phyloP scores from a whole-genome alignment of 2,888 invertebrate species.

The Nemapogon koenigi region DNA sequence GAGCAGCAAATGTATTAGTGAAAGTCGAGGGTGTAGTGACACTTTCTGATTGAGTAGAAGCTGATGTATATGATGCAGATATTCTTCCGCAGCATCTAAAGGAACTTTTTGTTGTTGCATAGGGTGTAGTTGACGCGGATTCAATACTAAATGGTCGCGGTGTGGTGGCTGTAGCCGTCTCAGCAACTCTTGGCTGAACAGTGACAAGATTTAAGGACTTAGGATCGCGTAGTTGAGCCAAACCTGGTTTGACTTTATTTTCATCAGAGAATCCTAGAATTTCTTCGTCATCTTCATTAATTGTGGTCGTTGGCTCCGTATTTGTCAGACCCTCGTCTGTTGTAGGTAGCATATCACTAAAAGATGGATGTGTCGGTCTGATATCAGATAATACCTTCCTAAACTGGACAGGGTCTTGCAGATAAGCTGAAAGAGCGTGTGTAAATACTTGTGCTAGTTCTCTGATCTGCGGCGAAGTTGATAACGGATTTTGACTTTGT shows the following conservation, averaged over 20 bases:
- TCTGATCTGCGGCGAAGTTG: slow-evolving; percentile 70
- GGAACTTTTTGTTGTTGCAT: slow-evolving; percentile 36
- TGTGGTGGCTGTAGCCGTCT: slow-evolving; percentile 11
- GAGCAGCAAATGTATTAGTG: slow-evolving; percentile 40
- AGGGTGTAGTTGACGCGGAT: slow-evolving; percentile 23
- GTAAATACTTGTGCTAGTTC: slow-evolving; percentile 86
- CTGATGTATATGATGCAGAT: slow-evolving; percentile 51
- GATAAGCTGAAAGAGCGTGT: slow-evolving; percentile 80
- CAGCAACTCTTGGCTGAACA: slow-evolving; percentile 22
- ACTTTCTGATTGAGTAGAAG: slow-evolving; percentile 28
- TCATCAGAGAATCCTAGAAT: slow-evolving; percentile 80
- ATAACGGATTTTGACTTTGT: slow-evolving; percentile 69
- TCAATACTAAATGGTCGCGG: slow-evolving; percentile 23
- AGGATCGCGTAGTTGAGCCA: slow-evolving; percentile 37
- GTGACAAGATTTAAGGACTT: slow-evolving; percentile 44
- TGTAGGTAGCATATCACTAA: slow-evolving; percentile 40
- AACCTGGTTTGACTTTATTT: slow-evolving; percentile 31
- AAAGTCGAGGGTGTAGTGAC: slow-evolving; percentile 34
- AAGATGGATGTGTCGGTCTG: slow-evolving; percentile 78
- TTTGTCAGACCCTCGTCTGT: slow-evolving; percentile 36
- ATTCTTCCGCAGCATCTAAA: slow-evolving; percentile 51
- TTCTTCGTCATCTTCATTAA: slow-evolving; percentile 77
- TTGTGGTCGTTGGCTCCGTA: slow-evolving; percentile 65
- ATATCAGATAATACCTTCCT: slow-evolving; percentile 77
- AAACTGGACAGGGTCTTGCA: slow-evolving; percentile 84